Evolutionary conservation across 1,140 invertebrate genomes (phyloP).

Genomic region (Stratiolaelaps scimitus): DNA sequence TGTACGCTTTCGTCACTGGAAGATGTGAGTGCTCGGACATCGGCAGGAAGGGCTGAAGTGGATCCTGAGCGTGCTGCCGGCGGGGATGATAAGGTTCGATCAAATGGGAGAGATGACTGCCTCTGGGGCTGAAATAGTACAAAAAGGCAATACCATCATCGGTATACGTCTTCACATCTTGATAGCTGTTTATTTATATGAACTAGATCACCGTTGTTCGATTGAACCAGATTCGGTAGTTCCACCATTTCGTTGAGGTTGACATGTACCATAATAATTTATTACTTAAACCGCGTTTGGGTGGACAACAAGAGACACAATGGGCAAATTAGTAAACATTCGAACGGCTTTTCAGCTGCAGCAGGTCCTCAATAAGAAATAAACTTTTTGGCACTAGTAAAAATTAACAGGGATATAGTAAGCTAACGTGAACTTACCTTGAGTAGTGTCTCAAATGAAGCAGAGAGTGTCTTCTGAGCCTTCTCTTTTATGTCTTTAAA

Average conservation of each 20-base stretch:
- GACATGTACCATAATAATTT: too few species aligned
- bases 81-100: background rate
- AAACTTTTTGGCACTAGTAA: conserved; percentile 27
- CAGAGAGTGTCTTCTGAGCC: conserved; percentile 43
- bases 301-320: too few species aligned
- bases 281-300: too few species aligned
- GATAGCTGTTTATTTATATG: too few species aligned
- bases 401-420: conserved; percentile 32
- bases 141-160: too few species aligned
- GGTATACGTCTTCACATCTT: too few species aligned
- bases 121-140: conserved; percentile 5
- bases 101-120: conserved; percentile 7
- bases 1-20: conserved; percentile 12
- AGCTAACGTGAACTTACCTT: conserved; percentile 37
- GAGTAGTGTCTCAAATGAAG: conserved; percentile 43
- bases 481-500: conserved; percentile 38
- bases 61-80: background rate
- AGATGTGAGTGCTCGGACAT: background rate
- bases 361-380: background rate
- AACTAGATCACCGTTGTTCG: too few species aligned
- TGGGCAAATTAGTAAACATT: too few species aligned
- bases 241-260: too few species aligned
- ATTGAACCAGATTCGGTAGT: too few species aligned
- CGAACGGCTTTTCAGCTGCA: background rate
- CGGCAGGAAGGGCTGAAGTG: background rate